Percentiles rank a stretch among this genome's conserved stretches.
Conservation (phyloP, 2,113 vertebrate species). For the Ailuropoda melanoleuca region DNA sequence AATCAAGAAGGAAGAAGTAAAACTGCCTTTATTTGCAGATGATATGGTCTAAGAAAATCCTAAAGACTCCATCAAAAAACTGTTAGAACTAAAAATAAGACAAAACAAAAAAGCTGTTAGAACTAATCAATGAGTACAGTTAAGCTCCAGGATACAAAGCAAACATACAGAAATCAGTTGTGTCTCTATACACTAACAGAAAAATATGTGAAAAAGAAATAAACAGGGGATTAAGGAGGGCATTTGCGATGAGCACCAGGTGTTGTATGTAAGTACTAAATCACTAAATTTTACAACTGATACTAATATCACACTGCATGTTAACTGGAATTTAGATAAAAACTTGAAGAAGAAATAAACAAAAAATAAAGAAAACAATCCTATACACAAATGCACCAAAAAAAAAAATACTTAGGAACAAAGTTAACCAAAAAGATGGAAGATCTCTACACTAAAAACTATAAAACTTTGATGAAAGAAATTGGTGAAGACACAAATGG, state of each 20-base stretch:
- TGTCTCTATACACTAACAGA: not conserved
- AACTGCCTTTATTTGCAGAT: not conserved
- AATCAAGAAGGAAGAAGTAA: not conserved
- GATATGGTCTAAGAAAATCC: not conserved
- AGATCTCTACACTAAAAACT: not conserved
- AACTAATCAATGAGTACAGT: not conserved
- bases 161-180: not conserved
- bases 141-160: not conserved
- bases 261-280: not conserved
- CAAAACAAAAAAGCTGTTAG: not conserved
- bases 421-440: not conserved
- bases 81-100: not conserved
- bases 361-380: not conserved
- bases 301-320: not conserved
- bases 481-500: not conserved
- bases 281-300: not conserved
- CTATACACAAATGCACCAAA: not conserved
- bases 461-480: not conserved
- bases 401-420: not conserved
- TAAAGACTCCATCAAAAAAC: not conserved
- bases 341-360: not conserved
- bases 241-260: not conserved
- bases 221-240: not conserved
- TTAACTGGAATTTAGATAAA: not conserved
- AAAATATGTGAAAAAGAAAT: not conserved